phyloP scores from a whole-genome alignment of 1,140 invertebrate species.

The Conus betulinus region DNA sequence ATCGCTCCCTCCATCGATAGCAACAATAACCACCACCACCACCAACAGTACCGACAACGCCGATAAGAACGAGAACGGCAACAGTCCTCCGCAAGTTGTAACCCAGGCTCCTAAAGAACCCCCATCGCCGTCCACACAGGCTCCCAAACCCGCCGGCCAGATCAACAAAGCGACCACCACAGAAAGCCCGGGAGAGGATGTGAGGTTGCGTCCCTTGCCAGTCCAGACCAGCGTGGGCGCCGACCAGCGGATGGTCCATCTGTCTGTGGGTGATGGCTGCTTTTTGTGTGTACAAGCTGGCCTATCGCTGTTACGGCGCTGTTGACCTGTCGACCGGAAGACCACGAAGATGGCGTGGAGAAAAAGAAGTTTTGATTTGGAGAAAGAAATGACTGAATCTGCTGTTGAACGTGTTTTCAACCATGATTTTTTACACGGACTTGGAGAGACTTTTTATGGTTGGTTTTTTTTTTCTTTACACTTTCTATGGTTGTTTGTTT shows the following conservation, averaged over 20 bases:
- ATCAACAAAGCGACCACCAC: not conserved
- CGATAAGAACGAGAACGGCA: not conserved
- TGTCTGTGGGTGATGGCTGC: not conserved
- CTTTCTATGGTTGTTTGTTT: too few species aligned
- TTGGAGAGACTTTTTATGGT: too few species aligned
- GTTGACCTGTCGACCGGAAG: not conserved
- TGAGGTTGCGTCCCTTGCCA: not conserved
- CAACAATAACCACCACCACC: not conserved
- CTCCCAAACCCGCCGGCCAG: too few species aligned
- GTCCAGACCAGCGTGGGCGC: not conserved
- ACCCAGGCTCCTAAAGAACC: not conserved
- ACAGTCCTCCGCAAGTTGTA: not conserved
- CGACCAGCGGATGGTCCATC: not conserved
- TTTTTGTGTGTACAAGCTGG: not conserved
- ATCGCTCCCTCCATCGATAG: not conserved
- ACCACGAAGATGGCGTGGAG: not conserved
- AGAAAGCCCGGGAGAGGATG: not conserved
- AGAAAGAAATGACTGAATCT: too few species aligned
- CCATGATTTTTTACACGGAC: too few species aligned
- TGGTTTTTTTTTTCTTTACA: too few species aligned
- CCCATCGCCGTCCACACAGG: not conserved
- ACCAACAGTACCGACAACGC: not conserved
- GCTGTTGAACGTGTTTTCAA: too few species aligned
- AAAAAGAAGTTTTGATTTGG: not conserved
- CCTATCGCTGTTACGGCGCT: not conserved